Evolutionary conservation across 2,888 invertebrate species (phyloP).

Genomic region (Mesopsocus fuscifrons): DNA sequence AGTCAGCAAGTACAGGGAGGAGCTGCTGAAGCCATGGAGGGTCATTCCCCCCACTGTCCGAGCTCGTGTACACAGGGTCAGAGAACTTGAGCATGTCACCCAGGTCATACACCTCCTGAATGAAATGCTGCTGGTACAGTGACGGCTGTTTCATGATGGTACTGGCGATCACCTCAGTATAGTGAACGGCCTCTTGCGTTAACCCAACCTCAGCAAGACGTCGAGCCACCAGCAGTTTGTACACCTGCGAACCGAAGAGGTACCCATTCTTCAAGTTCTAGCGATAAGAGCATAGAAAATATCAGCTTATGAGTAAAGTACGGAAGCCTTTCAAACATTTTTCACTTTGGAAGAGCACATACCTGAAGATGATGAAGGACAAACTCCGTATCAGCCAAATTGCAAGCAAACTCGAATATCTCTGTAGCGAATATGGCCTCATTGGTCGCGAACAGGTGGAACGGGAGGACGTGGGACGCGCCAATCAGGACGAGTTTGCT

Average conservation of each 20-base stretch:
- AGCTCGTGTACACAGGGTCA: slow-evolving; percentile 37
- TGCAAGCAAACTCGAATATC: slow-evolving; percentile 83
- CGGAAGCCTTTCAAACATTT: too few species aligned
- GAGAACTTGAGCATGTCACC: slow-evolving; percentile 46
- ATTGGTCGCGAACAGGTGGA: slow-evolving; percentile 50
- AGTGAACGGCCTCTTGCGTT: slow-evolving; percentile 58
- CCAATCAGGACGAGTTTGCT: slow-evolving; percentile 62
- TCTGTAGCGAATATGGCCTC: slow-evolving; percentile 87
- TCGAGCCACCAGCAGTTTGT: slow-evolving; percentile 62
- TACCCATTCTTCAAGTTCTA: too few species aligned
- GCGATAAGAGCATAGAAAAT: too few species aligned
- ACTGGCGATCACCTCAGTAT: slow-evolving; percentile 57
- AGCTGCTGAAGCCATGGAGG: slow-evolving; percentile 17
- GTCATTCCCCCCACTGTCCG: slow-evolving; percentile 26
- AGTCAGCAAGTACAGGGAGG: not conserved
- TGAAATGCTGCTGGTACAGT: slow-evolving; percentile 17
- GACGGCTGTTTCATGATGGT: slow-evolving; percentile 38
- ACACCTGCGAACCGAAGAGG: too few species aligned
- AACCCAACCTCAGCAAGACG: slow-evolving; percentile 59
- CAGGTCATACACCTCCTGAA: slow-evolving; percentile 27
- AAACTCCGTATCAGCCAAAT: slow-evolving; percentile 54
- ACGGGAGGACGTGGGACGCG: slow-evolving; percentile 42
- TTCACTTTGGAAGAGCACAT: slow-evolving; percentile 16
- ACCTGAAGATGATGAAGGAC: slow-evolving; percentile 57
- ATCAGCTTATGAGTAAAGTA: too few species aligned